Conservation (phyloP, 2,888 invertebrate species). For the Diploptera punctata region DNA sequence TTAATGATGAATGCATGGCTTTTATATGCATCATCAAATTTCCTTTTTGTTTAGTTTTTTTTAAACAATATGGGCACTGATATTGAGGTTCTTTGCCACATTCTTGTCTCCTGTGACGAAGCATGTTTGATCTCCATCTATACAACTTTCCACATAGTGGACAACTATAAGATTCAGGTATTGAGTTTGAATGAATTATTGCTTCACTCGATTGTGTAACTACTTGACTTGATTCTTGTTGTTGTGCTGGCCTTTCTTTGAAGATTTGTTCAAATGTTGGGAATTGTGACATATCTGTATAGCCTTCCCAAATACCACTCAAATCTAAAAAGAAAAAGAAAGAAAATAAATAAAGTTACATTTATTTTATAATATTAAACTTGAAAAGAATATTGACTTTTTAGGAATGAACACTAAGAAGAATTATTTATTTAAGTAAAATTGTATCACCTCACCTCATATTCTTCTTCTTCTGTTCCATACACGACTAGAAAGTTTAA, state of each 20-base stretch:
- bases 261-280: background rate
- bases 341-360: background rate
- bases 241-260: background rate
- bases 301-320: background rate
- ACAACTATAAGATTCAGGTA: slow-evolving; percentile 38
- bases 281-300: slow-evolving; percentile 10
- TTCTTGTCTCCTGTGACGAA: slow-evolving; percentile 39
- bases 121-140: slow-evolving; percentile 46
- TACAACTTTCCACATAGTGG: slow-evolving; percentile 46
- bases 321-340: slow-evolving; percentile 9
- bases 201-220: background rate
- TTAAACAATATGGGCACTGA: slow-evolving; percentile 39
- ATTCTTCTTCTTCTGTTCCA: too few relatives aligned
- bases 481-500: too few relatives aligned
- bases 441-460: too few relatives aligned
- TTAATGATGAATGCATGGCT: background rate
- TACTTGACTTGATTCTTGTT: background rate
- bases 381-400: too few relatives aligned
- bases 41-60: slow-evolving; percentile 35
- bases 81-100: slow-evolving; percentile 45
- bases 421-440: too few relatives aligned
- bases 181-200: background rate
- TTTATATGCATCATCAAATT: slow-evolving; percentile 31
- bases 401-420: too few relatives aligned
- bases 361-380: too few relatives aligned